Conservation (phyloP, 1,140 invertebrate genomes). For the Drosophila sulfurigaster region DNA sequence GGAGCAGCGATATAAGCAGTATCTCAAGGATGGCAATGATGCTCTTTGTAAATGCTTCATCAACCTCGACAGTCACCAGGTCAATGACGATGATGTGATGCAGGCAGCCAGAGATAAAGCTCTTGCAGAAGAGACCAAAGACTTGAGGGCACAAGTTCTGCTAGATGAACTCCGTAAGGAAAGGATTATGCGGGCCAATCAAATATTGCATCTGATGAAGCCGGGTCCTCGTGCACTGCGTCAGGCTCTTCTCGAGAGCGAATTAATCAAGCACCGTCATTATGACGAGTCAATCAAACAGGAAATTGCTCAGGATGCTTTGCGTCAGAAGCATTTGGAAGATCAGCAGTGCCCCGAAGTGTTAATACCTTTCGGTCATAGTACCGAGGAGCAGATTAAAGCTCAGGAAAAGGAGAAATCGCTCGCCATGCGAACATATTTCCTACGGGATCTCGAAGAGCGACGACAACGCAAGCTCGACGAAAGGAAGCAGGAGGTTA, state of each 20-base stretch:
- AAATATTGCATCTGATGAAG: constrained; percentile 51
- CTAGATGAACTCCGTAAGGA: constrained; percentile 57
- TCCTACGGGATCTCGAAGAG: constrained; percentile 12
- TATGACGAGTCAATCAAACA: constrained; percentile 48
- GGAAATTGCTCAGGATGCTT: constrained; percentile 45
- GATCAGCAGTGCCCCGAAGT: constrained; percentile 43
- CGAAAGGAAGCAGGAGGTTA: constrained; percentile 19
- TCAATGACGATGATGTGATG: constrained; percentile 4
- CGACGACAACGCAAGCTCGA: constrained; percentile 10
- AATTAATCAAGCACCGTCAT: constrained; percentile 46
- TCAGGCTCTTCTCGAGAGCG: constrained; percentile 50
- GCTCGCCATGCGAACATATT: not conserved
- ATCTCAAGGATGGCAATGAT: constrained; percentile 67
- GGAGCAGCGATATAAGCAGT: constrained; percentile 60
- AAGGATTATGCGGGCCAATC: constrained; percentile 53
- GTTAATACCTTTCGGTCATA: constrained; percentile 48
- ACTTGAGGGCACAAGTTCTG: constrained; percentile 3
- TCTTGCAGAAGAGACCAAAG: not conserved
- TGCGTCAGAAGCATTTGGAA: constrained; percentile 44
- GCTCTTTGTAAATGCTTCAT: constrained; percentile 54
- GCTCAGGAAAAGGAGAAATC: constrained; percentile 24
- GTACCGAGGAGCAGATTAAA: constrained; percentile 44
- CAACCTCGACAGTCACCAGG: constrained; percentile 9
- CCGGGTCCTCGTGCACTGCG: constrained; percentile 53
- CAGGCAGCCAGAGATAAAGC: not conserved